These are phyloP conservation scores for Tragopan temminckii DNA, from an alignment of 2,797 vertebrate genomes.

Conservation along the genomic window DNA sequence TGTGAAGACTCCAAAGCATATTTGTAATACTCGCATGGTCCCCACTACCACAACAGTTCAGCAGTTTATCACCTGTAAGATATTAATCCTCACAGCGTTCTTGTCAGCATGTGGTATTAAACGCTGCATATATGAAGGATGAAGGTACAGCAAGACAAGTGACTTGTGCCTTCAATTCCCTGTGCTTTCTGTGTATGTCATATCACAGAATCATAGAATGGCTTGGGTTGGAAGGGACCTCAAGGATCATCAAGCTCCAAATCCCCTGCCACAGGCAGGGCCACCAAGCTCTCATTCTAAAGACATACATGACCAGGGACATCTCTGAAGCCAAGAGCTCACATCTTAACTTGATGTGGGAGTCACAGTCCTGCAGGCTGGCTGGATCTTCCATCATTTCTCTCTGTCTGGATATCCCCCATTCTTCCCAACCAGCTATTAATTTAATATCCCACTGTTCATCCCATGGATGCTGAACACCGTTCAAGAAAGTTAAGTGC, in stretches of 20 bases:
- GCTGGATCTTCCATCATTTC: not conserved
- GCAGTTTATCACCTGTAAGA: not conserved
- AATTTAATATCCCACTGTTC: slow-evolving; percentile 11
- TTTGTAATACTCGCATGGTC: fast-evolving
- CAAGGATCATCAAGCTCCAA: no score
- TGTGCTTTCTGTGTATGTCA: no score
- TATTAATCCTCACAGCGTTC: not conserved
- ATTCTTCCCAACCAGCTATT: not conserved
- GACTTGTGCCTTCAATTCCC: not conserved
- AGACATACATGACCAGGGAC: no score
- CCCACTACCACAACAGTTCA: not conserved
- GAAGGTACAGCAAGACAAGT: not conserved
- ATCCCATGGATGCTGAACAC: not conserved
- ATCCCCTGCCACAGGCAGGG: no score
- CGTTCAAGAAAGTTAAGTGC: not conserved
- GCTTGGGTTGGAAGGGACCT: no score
- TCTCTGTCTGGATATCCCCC: not conserved
- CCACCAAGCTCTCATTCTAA: no score
- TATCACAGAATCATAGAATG: no score
- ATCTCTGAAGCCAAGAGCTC: not conserved
- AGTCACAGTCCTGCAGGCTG: not conserved
- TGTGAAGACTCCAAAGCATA: not conserved
- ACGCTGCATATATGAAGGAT: not conserved
- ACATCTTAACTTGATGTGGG: not conserved
- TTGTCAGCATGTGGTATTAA: not conserved